A percentile compares a stretch with the other conserved stretches of the same genome.
These are phyloP conservation scores for Araneus ventricosus DNA, from an alignment of 1,140 invertebrate genomes.

Conservation along the genomic window DNA sequence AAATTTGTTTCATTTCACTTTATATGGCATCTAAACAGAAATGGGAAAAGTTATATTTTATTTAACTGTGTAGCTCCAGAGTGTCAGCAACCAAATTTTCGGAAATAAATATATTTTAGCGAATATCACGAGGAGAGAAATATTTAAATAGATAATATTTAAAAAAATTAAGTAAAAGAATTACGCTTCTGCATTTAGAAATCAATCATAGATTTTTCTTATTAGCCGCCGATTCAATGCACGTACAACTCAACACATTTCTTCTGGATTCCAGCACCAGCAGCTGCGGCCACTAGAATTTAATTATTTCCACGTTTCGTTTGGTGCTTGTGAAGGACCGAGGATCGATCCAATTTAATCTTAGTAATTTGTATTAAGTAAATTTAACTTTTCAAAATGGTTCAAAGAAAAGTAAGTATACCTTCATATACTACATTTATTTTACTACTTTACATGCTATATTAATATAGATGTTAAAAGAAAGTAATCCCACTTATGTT, in stretches of 20 bases:
- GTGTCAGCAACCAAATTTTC: too few relatives aligned
- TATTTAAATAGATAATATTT: too few relatives aligned
- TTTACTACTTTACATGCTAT: too few relatives aligned
- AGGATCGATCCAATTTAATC: neutral
- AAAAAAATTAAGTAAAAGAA: too few relatives aligned
- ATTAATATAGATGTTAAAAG: neutral
- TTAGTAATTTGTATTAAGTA: neutral
- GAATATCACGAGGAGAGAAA: too few relatives aligned
- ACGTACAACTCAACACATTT: neutral
- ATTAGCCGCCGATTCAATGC: neutral
- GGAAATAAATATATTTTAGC: too few relatives aligned
- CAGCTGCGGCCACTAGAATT: neutral
- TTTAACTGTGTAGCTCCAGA: too few relatives aligned
- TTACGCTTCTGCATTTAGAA: too few relatives aligned
- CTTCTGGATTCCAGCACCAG: neutral
- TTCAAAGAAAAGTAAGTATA: conserved; percentile 35
- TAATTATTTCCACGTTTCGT: neutral
- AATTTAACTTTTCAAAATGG: conserved; percentile 26
- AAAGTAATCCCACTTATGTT: neutral
- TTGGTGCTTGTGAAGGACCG: neutral
- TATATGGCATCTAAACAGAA: too few relatives aligned
- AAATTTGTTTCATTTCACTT: too few relatives aligned
- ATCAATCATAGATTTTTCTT: too few relatives aligned
- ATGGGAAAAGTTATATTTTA: too few relatives aligned
- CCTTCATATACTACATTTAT: neutral